Base-by-base conservation (phyloP, 2,797 vertebrate species). In the Sebastes goodei region DNA sequence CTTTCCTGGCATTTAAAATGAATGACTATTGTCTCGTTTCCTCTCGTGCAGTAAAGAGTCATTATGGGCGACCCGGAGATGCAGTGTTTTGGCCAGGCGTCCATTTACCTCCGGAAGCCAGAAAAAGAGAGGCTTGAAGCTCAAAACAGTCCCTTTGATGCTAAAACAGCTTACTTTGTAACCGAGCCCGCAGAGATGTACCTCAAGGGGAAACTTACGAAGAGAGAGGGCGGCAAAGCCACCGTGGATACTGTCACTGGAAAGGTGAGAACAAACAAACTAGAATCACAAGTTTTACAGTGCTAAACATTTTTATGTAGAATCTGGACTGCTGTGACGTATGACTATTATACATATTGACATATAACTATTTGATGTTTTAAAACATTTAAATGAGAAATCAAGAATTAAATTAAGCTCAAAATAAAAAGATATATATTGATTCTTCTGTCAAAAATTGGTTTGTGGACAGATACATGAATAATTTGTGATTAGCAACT, bases 101-200 rank as follows among this genome's bases (percentile, higher is more conserved):
- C 97, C 84, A 0, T 96, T 7, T 98, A 69, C 72, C 97, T 98
- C 84, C 94, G 97, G 2, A 98, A 98, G 61, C 95, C 97, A 27
- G 97, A 97, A n/a, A 96, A 86, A 85, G 97, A 98, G 74, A 95
- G 97, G 29, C 90, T 98, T 20, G 97, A 96, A 9, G 96, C 96
- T 64, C 97, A 97, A 71, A 72, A 4, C 38, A 0, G 0, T 27
- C 53, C 67, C 32, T 70, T 70, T 35, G 67, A 70, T 70, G 67
- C 67, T 27, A 70, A 70, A 38, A 38, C 32, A 2, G 52, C 96
- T 0, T 96, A 91, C 79, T 98, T 95, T 75, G 97, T 97, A 84
- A 66, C 32, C 9, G 97, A 97, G 71, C 94, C 96, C 0, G 87
- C 84, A 4, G 93, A 96, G 53, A 96, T 98, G 87, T 98, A 97